Evolutionary conservation across 2,797 vertebrate species (phyloP).

Genomic region (Enteromius argenteus): DNA sequence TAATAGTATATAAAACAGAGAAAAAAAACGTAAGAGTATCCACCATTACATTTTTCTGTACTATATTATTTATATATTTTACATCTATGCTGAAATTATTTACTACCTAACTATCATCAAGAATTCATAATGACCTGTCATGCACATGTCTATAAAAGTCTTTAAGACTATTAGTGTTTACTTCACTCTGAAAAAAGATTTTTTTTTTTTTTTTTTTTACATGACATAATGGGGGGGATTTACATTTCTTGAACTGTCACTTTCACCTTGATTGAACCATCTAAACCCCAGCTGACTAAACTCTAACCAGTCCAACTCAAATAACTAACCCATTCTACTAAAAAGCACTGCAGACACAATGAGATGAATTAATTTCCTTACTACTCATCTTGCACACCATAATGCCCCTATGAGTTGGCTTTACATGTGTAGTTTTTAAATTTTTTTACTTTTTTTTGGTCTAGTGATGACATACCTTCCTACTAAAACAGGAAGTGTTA

Average conservation of each 20-base stretch:
- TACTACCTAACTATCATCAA: conserved; percentile 17
- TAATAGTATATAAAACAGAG: background rate
- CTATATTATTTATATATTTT: background rate
- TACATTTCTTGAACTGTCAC: conserved; percentile 12
- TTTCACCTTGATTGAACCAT: conserved; percentile 20
- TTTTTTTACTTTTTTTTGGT: background rate
- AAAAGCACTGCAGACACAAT: conserved; percentile 8
- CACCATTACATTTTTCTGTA: background rate
- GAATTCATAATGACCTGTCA: conserved; percentile 7
- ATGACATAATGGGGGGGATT: background rate
- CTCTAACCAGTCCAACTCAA: background rate
- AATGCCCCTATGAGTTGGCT: background rate
- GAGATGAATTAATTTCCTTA: background rate
- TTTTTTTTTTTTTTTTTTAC: background rate
- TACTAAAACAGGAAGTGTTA: conserved; percentile 16
- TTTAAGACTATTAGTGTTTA: background rate
- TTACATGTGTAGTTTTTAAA: background rate
- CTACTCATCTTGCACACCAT: background rate
- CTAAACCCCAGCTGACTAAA: background rate
- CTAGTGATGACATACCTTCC: conserved; percentile 7
- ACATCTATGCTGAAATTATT: background rate
- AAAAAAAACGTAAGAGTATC: too few species aligned
- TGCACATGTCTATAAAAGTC: background rate
- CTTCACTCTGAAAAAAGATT: background rate
- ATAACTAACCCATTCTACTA: conserved; percentile 7